phyloP scores from a whole-genome alignment of 1,140 invertebrate species.

The Pogonomyrmex californicus region DNA sequence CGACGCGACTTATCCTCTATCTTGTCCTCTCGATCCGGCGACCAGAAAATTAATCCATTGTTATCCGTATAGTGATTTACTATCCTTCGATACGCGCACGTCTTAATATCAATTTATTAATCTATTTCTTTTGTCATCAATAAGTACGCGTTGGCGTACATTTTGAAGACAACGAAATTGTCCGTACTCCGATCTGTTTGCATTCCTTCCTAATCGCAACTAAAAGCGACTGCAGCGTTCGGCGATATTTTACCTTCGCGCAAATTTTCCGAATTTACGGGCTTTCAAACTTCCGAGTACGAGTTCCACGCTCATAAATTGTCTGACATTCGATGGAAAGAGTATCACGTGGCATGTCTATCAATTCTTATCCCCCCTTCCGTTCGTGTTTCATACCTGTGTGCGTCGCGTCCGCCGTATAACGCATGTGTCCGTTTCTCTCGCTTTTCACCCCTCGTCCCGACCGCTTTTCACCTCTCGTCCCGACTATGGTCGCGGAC shows the following conservation, averaged over 20 bases:
- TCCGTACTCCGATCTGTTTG: neutral
- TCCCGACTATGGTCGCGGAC: slow-evolving; percentile 55
- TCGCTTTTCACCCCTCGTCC: slow-evolving; percentile 35
- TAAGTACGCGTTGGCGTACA: neutral
- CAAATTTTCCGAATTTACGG: slow-evolving; percentile 53
- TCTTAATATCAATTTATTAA: neutral
- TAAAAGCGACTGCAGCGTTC: neutral
- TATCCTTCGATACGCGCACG: neutral
- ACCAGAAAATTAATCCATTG: slow-evolving; percentile 60
- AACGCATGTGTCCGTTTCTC: slow-evolving; percentile 43
- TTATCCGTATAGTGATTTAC: slow-evolving; percentile 23
- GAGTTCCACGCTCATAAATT: slow-evolving; percentile 48
- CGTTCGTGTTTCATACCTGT: neutral
- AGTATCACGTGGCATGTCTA: slow-evolving; percentile 59
- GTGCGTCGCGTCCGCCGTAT: neutral
- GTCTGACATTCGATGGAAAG: slow-evolving; percentile 64
- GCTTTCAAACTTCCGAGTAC: slow-evolving; percentile 6
- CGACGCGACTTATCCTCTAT: slow-evolving; percentile 39
- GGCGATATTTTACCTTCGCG: neutral
- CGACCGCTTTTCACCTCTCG: slow-evolving; percentile 26
- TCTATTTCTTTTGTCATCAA: slow-evolving; percentile 5
- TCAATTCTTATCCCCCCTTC: slow-evolving; percentile 39
- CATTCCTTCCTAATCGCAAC: neutral
- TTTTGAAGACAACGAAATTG: neutral
- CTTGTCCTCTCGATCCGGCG: neutral